Evolutionary conservation across 2,113 vertebrate genomes (phyloP), one percentile per base, ranked within the genome.

Genomic region (Chamaetylas fuelleborni): DNA sequence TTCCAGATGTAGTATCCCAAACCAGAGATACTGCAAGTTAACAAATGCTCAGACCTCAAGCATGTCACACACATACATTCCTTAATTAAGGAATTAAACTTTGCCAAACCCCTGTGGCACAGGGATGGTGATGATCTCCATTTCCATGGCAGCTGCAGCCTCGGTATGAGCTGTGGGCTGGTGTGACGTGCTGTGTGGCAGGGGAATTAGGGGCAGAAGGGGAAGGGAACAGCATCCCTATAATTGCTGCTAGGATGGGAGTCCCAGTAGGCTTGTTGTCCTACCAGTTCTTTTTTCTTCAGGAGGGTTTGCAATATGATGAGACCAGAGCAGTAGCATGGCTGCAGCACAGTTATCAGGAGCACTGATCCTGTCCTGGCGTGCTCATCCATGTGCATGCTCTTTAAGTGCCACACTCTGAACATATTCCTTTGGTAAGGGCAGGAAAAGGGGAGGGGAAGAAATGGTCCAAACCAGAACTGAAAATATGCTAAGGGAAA

Each of bases 241-340:
- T 47, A 60, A 42, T 71, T 7, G 3, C 43, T 0, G 0, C 24
- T 40, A 17, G 56, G 31, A n/a, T 43, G 28, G n/a, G 14, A 33
- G 13, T 80, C 48, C 43, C 20, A 10, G 29, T 17, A 67, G 48
- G 23, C 14, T 70, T 40, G 5, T 19, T 58, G 25, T 85, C n/a
- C 34, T 54, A 16, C 2, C 1, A 67, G 26, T 65, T 4, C 2
- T 42, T 66, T 60, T 73, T 64, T 29, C 50, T 84, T 45, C 53
- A 74, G 33, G 13, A 58, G 25, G 15, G 23, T 64, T 50, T 67
- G 48, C 29, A 71, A 4, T 60, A 33, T 16, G 50, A 31, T 28
- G 16, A 62, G 47, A 40, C 9, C 15, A 33, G 51, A 53, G 2
- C 18, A n/a, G 25, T 11, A n/a, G 17, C 1, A 2, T 1, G 2